Evolutionary conservation across 2,113 vertebrate genomes (phyloP).

Genomic region (Hippocampus barbouri): DNA sequence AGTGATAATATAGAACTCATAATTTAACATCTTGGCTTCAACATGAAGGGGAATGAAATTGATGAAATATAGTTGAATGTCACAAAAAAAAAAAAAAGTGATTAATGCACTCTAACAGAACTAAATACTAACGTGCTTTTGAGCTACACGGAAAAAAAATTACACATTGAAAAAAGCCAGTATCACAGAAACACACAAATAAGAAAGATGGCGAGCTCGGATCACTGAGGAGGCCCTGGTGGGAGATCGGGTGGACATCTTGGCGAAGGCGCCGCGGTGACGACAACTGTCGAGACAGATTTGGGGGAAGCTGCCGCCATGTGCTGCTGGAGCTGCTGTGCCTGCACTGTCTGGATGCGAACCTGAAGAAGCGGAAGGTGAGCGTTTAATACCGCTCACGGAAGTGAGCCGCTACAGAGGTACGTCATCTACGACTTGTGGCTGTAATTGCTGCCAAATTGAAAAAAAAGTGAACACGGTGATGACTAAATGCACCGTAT

Average conservation of each 20-base stretch:
- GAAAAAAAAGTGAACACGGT: too few relatives aligned
- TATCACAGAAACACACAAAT: background rate
- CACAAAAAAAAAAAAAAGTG: background rate
- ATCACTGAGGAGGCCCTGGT: slow-evolving; percentile 58
- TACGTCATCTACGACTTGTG: too few relatives aligned
- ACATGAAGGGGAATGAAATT: background rate
- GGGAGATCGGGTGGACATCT: slow-evolving; percentile 84
- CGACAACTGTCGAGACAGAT: slow-evolving; percentile 90
- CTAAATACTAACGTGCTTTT: background rate
- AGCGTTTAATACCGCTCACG: background rate
- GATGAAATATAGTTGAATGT: background rate
- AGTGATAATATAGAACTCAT: background rate
- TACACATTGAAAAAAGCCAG: background rate
- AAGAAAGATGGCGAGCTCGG: background rate
- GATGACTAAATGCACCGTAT: background rate
- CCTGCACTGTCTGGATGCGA: slow-evolving; percentile 89
- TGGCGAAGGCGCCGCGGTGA: slow-evolving; percentile 86
- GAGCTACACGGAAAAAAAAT: background rate
- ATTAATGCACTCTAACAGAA: background rate
- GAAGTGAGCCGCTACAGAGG: background rate
- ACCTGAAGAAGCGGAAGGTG: slow-evolving; percentile 69
- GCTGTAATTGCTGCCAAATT: background rate
- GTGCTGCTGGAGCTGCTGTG: slow-evolving; percentile 89
- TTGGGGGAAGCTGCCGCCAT: slow-evolving; percentile 82
- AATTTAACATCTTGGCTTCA: background rate